phyloP scores from a whole-genome alignment of 92 coral and sea anemone species.

The Porites cylindrica region DNA sequence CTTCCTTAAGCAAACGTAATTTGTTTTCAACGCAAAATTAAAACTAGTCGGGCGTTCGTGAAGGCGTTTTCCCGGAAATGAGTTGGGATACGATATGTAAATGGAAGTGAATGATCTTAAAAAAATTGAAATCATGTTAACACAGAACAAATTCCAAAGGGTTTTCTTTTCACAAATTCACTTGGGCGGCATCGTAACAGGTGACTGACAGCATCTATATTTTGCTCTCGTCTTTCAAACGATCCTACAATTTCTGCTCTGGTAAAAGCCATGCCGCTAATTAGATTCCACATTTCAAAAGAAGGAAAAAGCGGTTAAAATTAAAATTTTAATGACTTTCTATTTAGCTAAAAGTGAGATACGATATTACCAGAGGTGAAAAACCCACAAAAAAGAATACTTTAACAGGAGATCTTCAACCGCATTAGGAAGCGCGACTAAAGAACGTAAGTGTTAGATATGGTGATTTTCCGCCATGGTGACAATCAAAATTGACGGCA shows the following conservation, averaged over 20 bases:
- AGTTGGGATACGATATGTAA: slow-evolving; percentile 23
- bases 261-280: slow-evolving; percentile 32
- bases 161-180: background rate
- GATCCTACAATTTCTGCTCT: background rate
- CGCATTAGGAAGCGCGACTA: background rate
- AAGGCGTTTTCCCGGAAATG: slow-evolving; percentile 34
- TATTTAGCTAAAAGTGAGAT: slow-evolving; percentile 31
- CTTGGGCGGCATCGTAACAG: background rate
- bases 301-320: slow-evolving; percentile 19
- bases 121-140: slow-evolving; percentile 18
- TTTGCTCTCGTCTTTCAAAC: background rate
- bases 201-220: background rate
- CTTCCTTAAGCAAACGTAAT: slow-evolving; percentile 28
- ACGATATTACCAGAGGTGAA: background rate
- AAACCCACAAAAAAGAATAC: background rate
- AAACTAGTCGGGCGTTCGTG: slow-evolving; percentile 14
- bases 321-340: slow-evolving; percentile 50
- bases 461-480: slow-evolving; percentile 7
- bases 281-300: slow-evolving; percentile 33
- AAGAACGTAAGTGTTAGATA: background rate
- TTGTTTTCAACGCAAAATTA: slow-evolving; percentile 38
- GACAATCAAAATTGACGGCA: slow-evolving; percentile 5
- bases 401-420: background rate
- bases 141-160: background rate
- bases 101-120: slow-evolving; percentile 19